A percentile compares a stretch with the other conserved stretches of the same genome.
Conservation (phyloP, 2,797 vertebrate species). For the Rousettus madagascariensis region DNA sequence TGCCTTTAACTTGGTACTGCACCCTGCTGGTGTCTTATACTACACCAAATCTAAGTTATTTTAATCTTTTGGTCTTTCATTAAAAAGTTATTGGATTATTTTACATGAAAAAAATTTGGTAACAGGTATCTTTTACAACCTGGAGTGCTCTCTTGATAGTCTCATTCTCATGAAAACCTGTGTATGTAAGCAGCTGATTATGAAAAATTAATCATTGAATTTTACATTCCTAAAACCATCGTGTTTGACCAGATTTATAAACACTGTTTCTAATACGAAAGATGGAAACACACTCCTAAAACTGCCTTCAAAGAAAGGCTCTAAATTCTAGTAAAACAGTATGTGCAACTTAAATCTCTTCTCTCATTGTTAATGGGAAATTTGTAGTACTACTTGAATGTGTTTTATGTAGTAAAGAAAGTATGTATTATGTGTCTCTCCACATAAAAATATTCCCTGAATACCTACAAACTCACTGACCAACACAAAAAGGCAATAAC, state of each 20-base stretch:
- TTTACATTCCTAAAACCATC: background rate
- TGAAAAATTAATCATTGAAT: background rate
- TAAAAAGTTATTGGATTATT: slow-evolving; percentile 25
- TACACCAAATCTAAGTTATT: background rate
- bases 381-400: background rate
- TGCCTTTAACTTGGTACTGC: background rate
- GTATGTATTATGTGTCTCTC: background rate
- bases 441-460: background rate
- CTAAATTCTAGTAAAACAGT: background rate
- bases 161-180: background rate
- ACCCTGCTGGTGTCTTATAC: background rate
- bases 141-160: background rate
- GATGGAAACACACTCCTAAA: background rate
- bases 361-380: background rate
- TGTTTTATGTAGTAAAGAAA: background rate
- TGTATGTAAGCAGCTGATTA: background rate
- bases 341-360: background rate
- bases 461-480: background rate
- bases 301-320: background rate
- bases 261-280: background rate
- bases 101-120: background rate
- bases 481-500: background rate
- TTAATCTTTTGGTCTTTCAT: slow-evolving; percentile 32
- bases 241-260: background rate
- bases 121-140: background rate